Evolutionary conservation across 2,113 vertebrate species (phyloP).

Genomic region (Dolichotis patagonum): DNA sequence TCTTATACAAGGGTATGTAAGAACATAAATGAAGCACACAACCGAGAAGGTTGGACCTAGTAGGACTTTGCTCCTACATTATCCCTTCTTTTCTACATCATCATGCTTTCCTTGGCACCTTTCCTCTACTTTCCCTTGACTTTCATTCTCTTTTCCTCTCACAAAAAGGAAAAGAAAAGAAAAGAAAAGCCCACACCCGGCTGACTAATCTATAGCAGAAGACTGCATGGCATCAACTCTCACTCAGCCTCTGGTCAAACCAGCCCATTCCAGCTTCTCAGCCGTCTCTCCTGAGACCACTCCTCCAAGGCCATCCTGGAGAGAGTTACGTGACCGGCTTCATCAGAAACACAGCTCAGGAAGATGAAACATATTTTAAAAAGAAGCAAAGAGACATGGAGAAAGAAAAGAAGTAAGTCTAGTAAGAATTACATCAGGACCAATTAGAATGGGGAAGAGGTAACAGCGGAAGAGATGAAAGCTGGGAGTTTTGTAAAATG

Average conservation of each 20-base stretch:
- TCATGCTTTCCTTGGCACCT: neutral
- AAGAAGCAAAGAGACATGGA: neutral
- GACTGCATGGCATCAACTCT: neutral
- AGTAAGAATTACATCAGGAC: neutral
- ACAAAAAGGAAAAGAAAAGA: neutral
- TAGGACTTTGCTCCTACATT: neutral
- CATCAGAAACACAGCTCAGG: slow-evolving; percentile 22
- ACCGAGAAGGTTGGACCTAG: neutral
- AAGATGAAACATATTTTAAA: neutral
- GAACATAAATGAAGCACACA: slow-evolving; percentile 25
- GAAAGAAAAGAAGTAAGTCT: neutral
- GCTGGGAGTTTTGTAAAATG: neutral
- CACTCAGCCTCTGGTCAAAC: neutral
- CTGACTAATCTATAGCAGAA: neutral
- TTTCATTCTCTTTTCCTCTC: slow-evolving; percentile 15
- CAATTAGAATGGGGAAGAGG: neutral
- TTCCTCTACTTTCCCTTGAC: neutral
- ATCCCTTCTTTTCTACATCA: neutral
- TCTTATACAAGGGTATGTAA: neutral
- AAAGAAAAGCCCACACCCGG: neutral
- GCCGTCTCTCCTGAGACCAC: neutral
- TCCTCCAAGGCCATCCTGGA: neutral
- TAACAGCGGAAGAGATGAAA: slow-evolving; percentile 17
- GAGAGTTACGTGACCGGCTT: neutral
- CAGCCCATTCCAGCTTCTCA: neutral